Percentiles rank a stretch among this genome's conserved stretches.
Conservation (phyloP, 1,140 invertebrate genomes). For the Papilio dardanus region DNA sequence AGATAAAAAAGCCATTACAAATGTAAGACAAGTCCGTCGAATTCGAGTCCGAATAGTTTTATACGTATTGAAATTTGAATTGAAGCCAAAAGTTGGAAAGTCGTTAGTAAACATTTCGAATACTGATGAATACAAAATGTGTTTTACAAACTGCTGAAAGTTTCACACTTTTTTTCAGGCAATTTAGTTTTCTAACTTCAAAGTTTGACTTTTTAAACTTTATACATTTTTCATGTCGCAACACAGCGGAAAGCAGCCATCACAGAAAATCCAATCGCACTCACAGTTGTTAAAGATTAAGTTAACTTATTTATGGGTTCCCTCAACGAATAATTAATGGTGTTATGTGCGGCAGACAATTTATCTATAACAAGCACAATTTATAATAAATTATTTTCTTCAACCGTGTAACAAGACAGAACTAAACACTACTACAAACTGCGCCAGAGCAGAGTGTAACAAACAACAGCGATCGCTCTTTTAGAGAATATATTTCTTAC, state of each 20-base stretch:
- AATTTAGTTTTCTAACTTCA: neutral
- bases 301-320: too few relatives aligned
- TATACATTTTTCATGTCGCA: neutral
- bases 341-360: too few relatives aligned
- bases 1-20: conserved; percentile 7
- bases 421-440: too few relatives aligned
- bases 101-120: conserved; percentile 19
- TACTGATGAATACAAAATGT: conserved; percentile 19
- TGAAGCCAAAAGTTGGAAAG: conserved; percentile 21
- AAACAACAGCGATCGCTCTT: neutral
- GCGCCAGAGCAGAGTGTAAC: neutral
- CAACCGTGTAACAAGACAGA: too few relatives aligned
- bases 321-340: too few relatives aligned
- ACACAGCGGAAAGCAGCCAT: too few relatives aligned
- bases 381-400: too few relatives aligned
- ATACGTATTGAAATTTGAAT: conserved; percentile 12
- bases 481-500: neutral
- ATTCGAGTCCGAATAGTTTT: neutral
- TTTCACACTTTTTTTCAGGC: neutral
- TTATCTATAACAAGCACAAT: too few relatives aligned
- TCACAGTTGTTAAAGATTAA: too few relatives aligned
- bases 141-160: neutral
- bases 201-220: neutral
- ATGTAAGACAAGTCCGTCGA: neutral
- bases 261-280: too few relatives aligned